Evolutionary conservation across 1,140 invertebrate genomes (phyloP).

Genomic region (Paraescarpia echinospica): DNA sequence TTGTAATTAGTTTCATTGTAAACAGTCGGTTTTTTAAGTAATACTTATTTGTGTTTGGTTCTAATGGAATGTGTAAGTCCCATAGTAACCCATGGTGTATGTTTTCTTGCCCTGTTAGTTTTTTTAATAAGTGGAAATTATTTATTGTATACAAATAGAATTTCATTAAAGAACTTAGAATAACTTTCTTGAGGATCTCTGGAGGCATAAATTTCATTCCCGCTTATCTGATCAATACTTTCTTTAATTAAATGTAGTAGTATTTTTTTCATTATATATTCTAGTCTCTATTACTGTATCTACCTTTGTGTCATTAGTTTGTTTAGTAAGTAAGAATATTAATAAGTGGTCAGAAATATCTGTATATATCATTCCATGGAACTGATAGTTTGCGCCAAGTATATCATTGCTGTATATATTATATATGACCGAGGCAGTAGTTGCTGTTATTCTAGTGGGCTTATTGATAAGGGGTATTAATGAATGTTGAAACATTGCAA

Average conservation of each 20-base stretch:
- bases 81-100: background rate
- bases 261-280: background rate
- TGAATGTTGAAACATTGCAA: too few relatives aligned
- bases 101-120: background rate
- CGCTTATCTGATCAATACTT: background rate
- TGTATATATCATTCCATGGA: background rate
- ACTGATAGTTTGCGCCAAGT: too few relatives aligned
- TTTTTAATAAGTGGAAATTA: background rate
- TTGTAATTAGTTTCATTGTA: too few relatives aligned
- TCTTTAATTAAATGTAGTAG: too few relatives aligned
- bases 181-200: constrained; percentile 12
- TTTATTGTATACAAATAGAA: background rate
- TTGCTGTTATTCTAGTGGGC: too few relatives aligned
- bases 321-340: background rate
- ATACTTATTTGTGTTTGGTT: background rate
- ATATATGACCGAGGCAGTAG: too few relatives aligned
- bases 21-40: background rate
- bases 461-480: too few relatives aligned
- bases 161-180: background rate
- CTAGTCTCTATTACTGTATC: background rate
- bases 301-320: background rate
- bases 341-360: constrained; percentile 11
- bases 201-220: background rate
- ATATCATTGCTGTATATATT: too few relatives aligned
- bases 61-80: too few relatives aligned